phyloP scores from a whole-genome alignment of 2,113 vertebrate species.

The Centrocercus urophasianus region DNA sequence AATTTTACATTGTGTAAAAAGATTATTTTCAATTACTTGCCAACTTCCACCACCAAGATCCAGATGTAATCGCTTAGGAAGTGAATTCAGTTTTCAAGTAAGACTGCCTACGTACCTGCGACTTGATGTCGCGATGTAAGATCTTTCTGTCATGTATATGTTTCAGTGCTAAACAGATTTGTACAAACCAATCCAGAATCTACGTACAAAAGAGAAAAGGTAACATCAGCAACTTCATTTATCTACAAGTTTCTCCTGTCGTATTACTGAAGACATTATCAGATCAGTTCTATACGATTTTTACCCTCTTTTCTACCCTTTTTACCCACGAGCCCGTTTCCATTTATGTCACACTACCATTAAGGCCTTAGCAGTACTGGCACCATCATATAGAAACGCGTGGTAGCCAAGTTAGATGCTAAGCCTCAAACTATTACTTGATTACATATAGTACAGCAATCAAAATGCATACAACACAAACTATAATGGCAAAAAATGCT shows the following conservation, averaged over 20 bases:
- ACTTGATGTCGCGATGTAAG: conserved; percentile 98
- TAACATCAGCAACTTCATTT: neutral
- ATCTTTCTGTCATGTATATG: conserved; percentile 97
- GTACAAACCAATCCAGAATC: conserved; percentile 98
- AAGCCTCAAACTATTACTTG: neutral
- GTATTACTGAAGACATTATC: neutral
- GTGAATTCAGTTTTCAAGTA: neutral
- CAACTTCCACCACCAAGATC: neutral
- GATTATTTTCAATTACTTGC: neutral
- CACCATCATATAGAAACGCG: neutral
- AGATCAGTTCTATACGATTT: neutral
- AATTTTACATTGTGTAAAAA: neutral
- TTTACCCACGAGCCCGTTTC: neutral
- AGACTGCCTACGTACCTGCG: conserved; percentile 84
- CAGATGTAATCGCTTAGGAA: neutral
- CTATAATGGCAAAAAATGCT: neutral
- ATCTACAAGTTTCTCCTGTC: neutral
- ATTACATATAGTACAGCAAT: neutral
- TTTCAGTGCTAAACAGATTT: conserved; percentile 96
- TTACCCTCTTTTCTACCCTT: neutral
- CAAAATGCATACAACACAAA: neutral
- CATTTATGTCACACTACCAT: neutral
- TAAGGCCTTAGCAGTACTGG: neutral
- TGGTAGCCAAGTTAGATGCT: neutral
- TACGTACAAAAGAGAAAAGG: conserved; percentile 54